These are phyloP conservation scores for Ctenoplectra terminalis DNA, from an alignment of 1,140 invertebrate genomes.

Conservation along the genomic window DNA sequence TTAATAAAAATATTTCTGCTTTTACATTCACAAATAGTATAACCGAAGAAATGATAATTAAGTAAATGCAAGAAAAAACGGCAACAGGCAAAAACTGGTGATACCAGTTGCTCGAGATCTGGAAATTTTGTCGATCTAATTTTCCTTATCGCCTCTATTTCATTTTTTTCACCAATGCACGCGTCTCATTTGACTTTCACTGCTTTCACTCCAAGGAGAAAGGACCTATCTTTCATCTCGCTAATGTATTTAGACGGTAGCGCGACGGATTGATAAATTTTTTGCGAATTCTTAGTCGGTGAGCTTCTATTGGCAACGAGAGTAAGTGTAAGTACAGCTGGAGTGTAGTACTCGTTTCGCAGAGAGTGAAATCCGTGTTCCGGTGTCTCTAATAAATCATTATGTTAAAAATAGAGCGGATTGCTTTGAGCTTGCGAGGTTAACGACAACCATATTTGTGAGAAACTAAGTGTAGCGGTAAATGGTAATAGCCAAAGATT, in stretches of 20 bases:
- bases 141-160: constrained; percentile 16
- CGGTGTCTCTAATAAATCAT: background rate
- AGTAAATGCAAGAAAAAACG: background rate
- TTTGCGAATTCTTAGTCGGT: background rate
- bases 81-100: background rate
- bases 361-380: background rate
- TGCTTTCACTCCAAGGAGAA: constrained; percentile 62
- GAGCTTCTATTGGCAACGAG: background rate
- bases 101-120: background rate
- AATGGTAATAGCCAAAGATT: background rate
- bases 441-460: background rate
- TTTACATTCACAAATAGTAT: too few species aligned
- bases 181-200: constrained; percentile 53
- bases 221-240: constrained; percentile 21
- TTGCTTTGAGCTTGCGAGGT: background rate
- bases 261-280: background rate
- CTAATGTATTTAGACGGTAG: background rate
- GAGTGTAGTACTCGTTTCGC: too few species aligned
- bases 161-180: constrained; percentile 17
- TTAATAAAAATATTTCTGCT: too few species aligned
- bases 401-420: background rate
- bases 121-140: background rate
- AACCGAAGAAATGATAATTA: too few species aligned
- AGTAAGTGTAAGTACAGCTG: background rate
- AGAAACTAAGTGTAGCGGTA: background rate